phyloP scores from a whole-genome alignment of 2,888 invertebrate genomes.

The Helicoverpa assulta region DNA sequence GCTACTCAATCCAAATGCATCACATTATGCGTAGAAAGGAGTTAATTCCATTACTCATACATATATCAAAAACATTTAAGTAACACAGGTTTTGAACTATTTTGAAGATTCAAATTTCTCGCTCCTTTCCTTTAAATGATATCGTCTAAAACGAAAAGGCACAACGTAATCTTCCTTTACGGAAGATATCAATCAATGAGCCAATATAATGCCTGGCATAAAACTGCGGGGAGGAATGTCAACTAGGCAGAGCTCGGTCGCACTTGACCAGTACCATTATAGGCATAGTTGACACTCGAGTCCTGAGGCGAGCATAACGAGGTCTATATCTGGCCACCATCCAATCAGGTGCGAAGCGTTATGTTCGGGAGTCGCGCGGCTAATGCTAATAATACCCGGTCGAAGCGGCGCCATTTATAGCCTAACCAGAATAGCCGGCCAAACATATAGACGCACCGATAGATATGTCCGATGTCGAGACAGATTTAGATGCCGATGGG shows the following conservation, averaged over 20 bases:
- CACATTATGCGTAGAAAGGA: no score
- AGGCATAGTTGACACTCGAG: slow-evolving; percentile 63
- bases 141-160: background rate
- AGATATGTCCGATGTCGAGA: slow-evolving; percentile 65
- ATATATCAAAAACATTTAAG: background rate
- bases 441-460: slow-evolving; percentile 76
- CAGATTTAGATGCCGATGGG: slow-evolving; percentile 71
- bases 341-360: slow-evolving; percentile 86
- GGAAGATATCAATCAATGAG: slow-evolving; percentile 46
- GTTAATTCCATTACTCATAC: background rate
- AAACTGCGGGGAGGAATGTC: slow-evolving; percentile 6
- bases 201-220: slow-evolving; percentile 33
- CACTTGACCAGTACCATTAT: slow-evolving; percentile 54
- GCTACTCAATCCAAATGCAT: no score
- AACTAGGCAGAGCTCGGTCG: slow-evolving; percentile 18
- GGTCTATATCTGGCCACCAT: slow-evolving; percentile 79
- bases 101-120: no score
- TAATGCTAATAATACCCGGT: slow-evolving; percentile 84
- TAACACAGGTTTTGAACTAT: no score
- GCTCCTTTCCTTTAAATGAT: no score
- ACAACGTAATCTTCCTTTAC: slow-evolving; percentile 12
- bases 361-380: slow-evolving; percentile 78
- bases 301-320: slow-evolving; percentile 70
- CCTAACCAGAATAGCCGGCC: slow-evolving; percentile 82
- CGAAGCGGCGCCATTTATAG: slow-evolving; percentile 83